phyloP scores from a whole-genome alignment of 2,888 invertebrate species.

The Epirrhoe tristata region DNA sequence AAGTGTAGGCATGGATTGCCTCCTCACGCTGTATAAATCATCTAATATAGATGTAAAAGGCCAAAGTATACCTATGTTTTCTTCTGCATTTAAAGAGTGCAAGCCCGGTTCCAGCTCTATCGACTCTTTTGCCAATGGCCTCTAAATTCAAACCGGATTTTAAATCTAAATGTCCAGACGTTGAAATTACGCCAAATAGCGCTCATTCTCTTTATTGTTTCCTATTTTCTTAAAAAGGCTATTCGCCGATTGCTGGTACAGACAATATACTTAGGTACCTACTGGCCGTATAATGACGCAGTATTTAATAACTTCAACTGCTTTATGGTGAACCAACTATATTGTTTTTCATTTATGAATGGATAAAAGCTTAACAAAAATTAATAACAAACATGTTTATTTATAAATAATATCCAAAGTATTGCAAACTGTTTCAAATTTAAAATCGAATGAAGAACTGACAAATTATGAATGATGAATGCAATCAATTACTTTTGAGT shows the following conservation, averaged over 20 bases:
- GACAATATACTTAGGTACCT: background rate
- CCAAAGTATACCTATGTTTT: too few relatives aligned
- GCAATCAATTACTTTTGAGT: background rate
- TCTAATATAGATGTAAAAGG: too few relatives aligned
- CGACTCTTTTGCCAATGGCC: constrained; percentile 2
- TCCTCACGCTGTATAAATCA: too few relatives aligned
- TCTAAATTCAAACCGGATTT: constrained; percentile 3
- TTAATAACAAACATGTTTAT: background rate
- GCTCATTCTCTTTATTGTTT: constrained; percentile 13
- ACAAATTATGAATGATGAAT: background rate
- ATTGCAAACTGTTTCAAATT: too few relatives aligned
- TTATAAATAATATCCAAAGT: too few relatives aligned
- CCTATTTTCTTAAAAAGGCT: constrained; percentile 4
- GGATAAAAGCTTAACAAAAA: background rate
- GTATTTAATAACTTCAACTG: background rate
- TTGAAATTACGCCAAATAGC: constrained; percentile 12
- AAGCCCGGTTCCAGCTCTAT: background rate
- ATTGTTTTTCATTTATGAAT: background rate
- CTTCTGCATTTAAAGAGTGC: too few relatives aligned
- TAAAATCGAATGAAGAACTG: too few relatives aligned
- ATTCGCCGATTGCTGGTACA: background rate
- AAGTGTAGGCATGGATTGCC: too few relatives aligned
- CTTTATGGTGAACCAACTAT: too few relatives aligned
- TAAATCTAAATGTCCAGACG: constrained; percentile 6
- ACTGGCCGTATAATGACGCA: background rate